These are phyloP conservation scores for Odiellus spinosus DNA, from an alignment of 2,888 invertebrate genomes.

Conservation along the genomic window DNA sequence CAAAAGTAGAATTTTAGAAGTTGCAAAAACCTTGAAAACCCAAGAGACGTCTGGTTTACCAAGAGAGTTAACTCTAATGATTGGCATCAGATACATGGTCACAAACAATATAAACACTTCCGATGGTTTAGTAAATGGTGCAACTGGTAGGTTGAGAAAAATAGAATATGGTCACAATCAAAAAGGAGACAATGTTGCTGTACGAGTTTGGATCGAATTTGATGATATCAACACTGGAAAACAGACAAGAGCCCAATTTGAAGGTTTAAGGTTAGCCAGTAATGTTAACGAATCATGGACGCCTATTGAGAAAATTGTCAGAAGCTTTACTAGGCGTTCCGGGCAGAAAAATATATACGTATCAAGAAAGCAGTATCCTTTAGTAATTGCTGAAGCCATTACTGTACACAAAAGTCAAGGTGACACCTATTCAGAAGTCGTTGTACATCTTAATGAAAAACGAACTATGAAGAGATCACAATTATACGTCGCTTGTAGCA, in stretches of 20 bases:
- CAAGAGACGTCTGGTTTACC: not conserved
- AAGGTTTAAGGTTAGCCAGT: not conserved
- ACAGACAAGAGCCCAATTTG: not conserved
- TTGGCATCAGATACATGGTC: slow-evolving; percentile 14
- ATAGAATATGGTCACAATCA: not conserved
- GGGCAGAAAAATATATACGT: not conserved
- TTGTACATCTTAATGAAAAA: too few relatives aligned
- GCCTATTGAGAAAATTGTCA: not conserved
- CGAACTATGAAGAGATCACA: too few relatives aligned
- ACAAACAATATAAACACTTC: slow-evolving; percentile 14
- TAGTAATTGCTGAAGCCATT: slow-evolving; percentile 18
- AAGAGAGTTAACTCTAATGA: not conserved
- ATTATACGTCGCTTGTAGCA: too few relatives aligned
- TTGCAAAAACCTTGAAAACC: too few relatives aligned
- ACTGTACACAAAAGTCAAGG: slow-evolving; percentile 21
- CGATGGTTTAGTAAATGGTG: slow-evolving; percentile 17
- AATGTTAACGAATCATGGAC: not conserved
- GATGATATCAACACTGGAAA: not conserved
- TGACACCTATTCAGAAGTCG: not conserved
- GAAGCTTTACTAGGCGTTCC: not conserved
- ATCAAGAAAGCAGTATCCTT: slow-evolving; percentile 17
- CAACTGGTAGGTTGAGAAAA: slow-evolving; percentile 11
- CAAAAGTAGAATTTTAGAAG: too few relatives aligned
- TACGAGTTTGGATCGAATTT: too few relatives aligned
- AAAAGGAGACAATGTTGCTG: too few relatives aligned